Evolutionary conservation across 2,113 vertebrate genomes (phyloP).

Genomic region (Azemiops feae): DNA sequence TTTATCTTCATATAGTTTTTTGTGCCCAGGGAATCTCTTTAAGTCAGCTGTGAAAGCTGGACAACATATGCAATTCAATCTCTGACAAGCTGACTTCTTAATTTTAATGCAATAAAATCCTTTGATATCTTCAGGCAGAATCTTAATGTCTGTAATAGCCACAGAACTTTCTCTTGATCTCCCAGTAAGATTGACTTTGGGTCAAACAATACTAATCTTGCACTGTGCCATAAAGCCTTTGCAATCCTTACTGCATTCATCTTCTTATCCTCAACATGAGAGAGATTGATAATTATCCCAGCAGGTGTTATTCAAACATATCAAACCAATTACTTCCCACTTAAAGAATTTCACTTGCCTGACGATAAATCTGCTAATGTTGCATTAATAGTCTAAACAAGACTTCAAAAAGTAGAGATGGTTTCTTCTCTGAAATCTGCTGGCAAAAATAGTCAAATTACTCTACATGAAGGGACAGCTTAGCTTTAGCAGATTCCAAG

Average conservation of each 20-base stretch:
- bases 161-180: constrained; percentile 12
- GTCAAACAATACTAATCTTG: constrained; percentile 15
- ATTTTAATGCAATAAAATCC: not conserved
- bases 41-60: not conserved
- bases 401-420: not conserved
- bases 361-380: constrained; percentile 21
- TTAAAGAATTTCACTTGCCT: constrained; percentile 16
- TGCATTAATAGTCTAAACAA: constrained; percentile 12
- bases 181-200: constrained; percentile 1
- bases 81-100: not conserved
- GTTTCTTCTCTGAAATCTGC: not conserved
- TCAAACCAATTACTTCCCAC: constrained; percentile 24
- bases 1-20: not conserved
- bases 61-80: not conserved
- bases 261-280: not conserved
- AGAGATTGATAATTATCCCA: constrained; percentile 21
- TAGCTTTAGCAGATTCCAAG: not conserved
- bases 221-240: constrained; percentile 3
- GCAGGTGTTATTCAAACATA: constrained; percentile 21
- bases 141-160: constrained; percentile 3
- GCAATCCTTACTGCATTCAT: not conserved
- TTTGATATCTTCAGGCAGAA: not conserved
- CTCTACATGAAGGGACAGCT: not conserved
- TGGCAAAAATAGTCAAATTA: not conserved
- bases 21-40: not conserved